These are phyloP conservation scores for Drosophila arawakana DNA, from an alignment of 1,140 invertebrate genomes.

Conservation along the genomic window DNA sequence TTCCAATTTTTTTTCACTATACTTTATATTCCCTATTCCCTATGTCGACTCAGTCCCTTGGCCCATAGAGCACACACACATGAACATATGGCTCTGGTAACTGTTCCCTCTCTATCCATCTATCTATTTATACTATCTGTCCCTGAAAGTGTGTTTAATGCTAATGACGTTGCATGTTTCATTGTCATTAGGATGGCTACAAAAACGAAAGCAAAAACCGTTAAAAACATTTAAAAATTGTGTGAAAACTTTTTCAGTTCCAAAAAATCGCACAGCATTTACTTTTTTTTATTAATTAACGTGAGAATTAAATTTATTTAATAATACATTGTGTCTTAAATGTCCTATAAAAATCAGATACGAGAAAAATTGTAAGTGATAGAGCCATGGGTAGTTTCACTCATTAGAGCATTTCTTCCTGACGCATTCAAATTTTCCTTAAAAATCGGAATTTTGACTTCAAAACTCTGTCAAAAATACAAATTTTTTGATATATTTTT, in stretches of 20 bases:
- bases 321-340: too few relatives aligned
- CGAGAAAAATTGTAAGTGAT: too few relatives aligned
- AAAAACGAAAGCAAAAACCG: slow-evolving; percentile 32
- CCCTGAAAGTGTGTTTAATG: slow-evolving; percentile 38
- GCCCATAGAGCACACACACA: slow-evolving; percentile 45
- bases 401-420: too few relatives aligned
- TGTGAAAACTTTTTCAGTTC: not conserved
- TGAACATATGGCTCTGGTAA: slow-evolving; percentile 24
- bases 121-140: slow-evolving; percentile 9
- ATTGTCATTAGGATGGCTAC: slow-evolving; percentile 48
- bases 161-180: slow-evolving; percentile 67
- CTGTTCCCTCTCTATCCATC: slow-evolving; percentile 3
- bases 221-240: slow-evolving; percentile 9
- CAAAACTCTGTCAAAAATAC: too few relatives aligned
- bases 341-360: too few relatives aligned
- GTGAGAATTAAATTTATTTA: not conserved
- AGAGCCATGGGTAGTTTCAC: too few relatives aligned
- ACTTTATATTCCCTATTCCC: slow-evolving; percentile 10
- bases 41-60: slow-evolving; percentile 21
- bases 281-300: not conserved
- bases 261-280: too few relatives aligned
- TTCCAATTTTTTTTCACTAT: slow-evolving; percentile 13
- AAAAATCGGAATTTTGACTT: too few relatives aligned
- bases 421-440: too few relatives aligned
- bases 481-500: too few relatives aligned